Conservation (phyloP, 2,797 vertebrate genomes). For the Mastacembelus armatus region DNA sequence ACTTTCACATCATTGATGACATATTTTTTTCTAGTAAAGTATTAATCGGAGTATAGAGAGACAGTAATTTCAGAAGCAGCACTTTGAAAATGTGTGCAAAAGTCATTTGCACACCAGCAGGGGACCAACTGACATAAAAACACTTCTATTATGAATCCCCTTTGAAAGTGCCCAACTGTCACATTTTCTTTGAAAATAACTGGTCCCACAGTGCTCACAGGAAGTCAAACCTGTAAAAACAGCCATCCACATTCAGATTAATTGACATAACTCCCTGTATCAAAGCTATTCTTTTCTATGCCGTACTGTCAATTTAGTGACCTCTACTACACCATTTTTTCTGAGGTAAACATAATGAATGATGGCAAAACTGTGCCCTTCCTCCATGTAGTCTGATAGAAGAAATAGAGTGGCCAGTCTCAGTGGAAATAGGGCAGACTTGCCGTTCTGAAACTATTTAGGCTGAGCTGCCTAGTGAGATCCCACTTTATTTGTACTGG, state of each 20-base stretch:
- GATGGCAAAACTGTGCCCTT: slow-evolving; percentile 42
- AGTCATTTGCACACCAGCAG: slow-evolving; percentile 60
- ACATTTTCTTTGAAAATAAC: slow-evolving; percentile 57
- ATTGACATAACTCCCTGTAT: slow-evolving; percentile 47
- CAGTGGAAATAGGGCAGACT: slow-evolving; percentile 28
- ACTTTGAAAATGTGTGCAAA: slow-evolving; percentile 34
- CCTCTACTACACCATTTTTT: slow-evolving; percentile 5
- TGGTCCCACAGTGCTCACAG: slow-evolving; percentile 33
- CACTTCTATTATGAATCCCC: slow-evolving; percentile 48
- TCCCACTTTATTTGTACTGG: slow-evolving; percentile 23
- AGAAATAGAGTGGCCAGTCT: slow-evolving; percentile 25
- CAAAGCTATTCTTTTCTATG: slow-evolving; percentile 55
- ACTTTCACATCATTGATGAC: slow-evolving; percentile 26
- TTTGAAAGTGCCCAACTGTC: slow-evolving; percentile 48
- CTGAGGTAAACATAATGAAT: slow-evolving; percentile 52
- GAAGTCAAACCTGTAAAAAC: slow-evolving; percentile 37
- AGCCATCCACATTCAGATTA: slow-evolving; percentile 33
- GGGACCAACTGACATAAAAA: slow-evolving; percentile 59
- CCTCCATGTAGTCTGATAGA: slow-evolving; percentile 7
- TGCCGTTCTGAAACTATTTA: slow-evolving; percentile 28
- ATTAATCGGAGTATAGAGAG: slow-evolving; percentile 46
- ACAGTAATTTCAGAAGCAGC: slow-evolving; percentile 18
- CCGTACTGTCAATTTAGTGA: slow-evolving; percentile 13
- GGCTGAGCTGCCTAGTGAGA: slow-evolving; percentile 20
- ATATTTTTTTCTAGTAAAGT: slow-evolving; percentile 9